Base-by-base conservation (phyloP, 2,888 invertebrate species). In the Drosophila siamana region DNA sequence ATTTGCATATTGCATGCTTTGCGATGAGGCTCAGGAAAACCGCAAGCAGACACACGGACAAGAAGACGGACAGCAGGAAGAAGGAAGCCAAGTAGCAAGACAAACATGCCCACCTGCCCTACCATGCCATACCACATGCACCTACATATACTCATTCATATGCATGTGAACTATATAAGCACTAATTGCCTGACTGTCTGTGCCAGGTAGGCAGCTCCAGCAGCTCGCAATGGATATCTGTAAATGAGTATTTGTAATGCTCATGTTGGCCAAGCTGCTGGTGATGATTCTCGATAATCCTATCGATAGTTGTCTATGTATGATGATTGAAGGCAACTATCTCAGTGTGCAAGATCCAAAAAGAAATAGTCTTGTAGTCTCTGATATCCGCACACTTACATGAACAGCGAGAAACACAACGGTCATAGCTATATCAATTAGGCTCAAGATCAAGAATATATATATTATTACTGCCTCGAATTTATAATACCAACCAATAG, bases 1-100 rank as follows among this genome's bases (percentile, higher is more conserved):
- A 86, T 83, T 88, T 83, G 83, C 82, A 82, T 82, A 74, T 86
- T 65, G 82, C 83, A 83, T 86, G 86, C 64, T 54, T 51, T 54
- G 47, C 52, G 59, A 62, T 57, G 78, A 43, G 66, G 50, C 33
- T 50, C 70, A 78, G 69, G 64, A 69, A 81, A 87, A 87, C 85
- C 82, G 69, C 87, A 87, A 78, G 40, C 65, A 33, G 54, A 62
- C 46, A 16, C 19, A 11, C 15, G 48, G 28, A 26, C n/a, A n/a
- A n/a, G n/a, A n/a, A 13, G 50, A 38, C 51, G 9, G 52, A 54
- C 43, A 55, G 36, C 73, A 75, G 77, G 75, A 75, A 75, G 64
- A 75, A 77, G 75, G 75, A 77, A 77, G 62, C 61, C 75, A 77
- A 54, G 22, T 41, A 46, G 13, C 44, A 47, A 57, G 43, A 33